Evolutionary conservation across 2,888 invertebrate species (phyloP), one percentile per base, ranked within the genome.

Genomic region (Diaperis boleti): DNA sequence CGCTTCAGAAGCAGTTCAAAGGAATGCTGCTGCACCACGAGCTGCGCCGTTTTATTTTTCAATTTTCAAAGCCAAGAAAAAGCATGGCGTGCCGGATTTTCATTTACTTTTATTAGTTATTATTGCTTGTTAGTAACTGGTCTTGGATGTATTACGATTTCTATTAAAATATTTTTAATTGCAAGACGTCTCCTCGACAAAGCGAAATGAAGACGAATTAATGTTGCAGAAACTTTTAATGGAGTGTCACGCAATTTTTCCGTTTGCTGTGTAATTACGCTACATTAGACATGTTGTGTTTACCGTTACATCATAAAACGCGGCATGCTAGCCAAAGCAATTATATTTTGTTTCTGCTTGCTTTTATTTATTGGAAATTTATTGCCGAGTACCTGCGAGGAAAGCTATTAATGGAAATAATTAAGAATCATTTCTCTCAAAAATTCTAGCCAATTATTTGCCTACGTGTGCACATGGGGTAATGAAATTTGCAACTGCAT

Each of bases 161-260:
- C 56, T 55, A 56, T 56, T 62, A 55, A 62, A 62, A 56, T 49
- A 39, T 22, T 18, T 59, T 62, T 62, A 62, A 62, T 62, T 62
- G 49, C 62, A 15, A 18, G 37, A 13, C 42, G 18, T 8, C 39
- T 63, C 56, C 45, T 31, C 35, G 33, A 60, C 29, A 45, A 29
- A 31, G 22, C 50, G 52, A 65, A 62, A 64, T 59, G 56, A 62
- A 57, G 60, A 65, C 64, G 65, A 62, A 64, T 69, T 68, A 69
- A 68, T 67, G 67, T 69, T 64, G 65, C 69, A 69, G 61, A 68
- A 69, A 68, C 49, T 67, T 70, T 70, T 70, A 70, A 70, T 70
- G 64, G 64, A 62, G 61, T 62, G 54, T 57, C 62, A n/a, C 50
- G 55, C 42, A 54, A 52, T 55, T 39, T 50, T 52, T 44, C 31